Conservation (phyloP, 2,888 invertebrate genomes). For the Acanthacorydalis orientalis region DNA sequence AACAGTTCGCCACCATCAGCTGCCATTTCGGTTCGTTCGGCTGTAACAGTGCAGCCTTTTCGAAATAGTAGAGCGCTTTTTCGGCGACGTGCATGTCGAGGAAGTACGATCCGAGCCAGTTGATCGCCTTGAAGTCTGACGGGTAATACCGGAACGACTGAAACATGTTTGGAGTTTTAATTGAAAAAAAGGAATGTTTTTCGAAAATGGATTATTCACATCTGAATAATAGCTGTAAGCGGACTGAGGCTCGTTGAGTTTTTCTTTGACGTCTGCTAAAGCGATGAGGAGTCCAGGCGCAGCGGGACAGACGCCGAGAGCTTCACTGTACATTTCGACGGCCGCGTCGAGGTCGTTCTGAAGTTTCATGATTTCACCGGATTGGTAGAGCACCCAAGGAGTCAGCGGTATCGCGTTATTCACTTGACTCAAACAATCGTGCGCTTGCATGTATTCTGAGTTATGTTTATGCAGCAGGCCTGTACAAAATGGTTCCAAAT, state of each 20-base stretch:
- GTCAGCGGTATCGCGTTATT: constrained; percentile 36
- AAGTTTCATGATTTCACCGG: constrained; percentile 60
- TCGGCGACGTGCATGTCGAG: constrained; percentile 78
- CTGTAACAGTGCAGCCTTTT: constrained; percentile 58
- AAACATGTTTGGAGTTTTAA: constrained; percentile 14
- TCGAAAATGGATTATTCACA: constrained; percentile 29
- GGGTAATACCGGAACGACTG: constrained; percentile 56
- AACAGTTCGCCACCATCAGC: constrained; percentile 71
- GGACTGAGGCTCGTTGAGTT: constrained; percentile 78
- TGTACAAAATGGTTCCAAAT: constrained; percentile 15
- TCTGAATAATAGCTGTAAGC: constrained; percentile 72
- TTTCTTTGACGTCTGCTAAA: constrained; percentile 79
- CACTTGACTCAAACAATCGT: constrained; percentile 66
- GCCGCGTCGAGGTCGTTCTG: constrained; percentile 42
- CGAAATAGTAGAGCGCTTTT: constrained; percentile 69
- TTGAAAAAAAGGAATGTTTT: constrained; percentile 17
- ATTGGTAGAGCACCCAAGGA: constrained; percentile 47
- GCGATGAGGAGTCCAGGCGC: constrained; percentile 82
- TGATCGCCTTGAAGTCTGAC: constrained; percentile 58
- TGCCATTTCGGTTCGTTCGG: constrained; percentile 72
- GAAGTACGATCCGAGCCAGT: constrained; percentile 80
- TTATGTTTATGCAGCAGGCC: constrained; percentile 53
- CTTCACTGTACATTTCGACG: constrained; percentile 51
- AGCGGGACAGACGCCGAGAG: constrained; percentile 67
- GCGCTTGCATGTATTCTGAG: constrained; percentile 52